Conservation (phyloP, 2,888 invertebrate genomes). For the Smittia sp. region DNA sequence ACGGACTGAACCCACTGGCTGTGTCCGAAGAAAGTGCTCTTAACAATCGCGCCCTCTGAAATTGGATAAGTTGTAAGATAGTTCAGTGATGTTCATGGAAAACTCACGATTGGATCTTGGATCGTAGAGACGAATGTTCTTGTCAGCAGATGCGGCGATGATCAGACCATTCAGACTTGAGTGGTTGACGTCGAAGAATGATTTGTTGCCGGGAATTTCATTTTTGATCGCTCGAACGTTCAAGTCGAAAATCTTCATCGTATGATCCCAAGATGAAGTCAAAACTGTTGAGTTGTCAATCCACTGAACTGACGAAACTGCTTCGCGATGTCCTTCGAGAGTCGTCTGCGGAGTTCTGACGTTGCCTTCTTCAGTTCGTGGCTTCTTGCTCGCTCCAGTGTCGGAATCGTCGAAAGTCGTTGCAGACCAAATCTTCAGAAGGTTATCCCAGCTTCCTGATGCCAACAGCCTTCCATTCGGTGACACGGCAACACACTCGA, state of each 20-base stretch:
- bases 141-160: constrained; percentile 86
- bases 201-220: constrained; percentile 84
- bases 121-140: constrained; percentile 88
- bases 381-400: constrained; percentile 61
- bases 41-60: constrained; percentile 81
- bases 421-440: constrained; percentile 87
- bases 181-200: constrained; percentile 82
- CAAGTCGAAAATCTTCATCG: constrained; percentile 90
- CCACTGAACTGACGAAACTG: constrained; percentile 83
- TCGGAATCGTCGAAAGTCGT: constrained; percentile 59
- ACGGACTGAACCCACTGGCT: constrained; percentile 89
- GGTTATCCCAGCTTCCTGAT: constrained; percentile 90
- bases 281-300: constrained; percentile 72
- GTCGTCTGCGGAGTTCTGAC: constrained; percentile 77
- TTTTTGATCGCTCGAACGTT: constrained; percentile 78
- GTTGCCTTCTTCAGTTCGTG: constrained; percentile 59
- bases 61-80: constrained; percentile 2
- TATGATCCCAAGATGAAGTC: constrained; percentile 94
- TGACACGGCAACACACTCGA: constrained; percentile 82
- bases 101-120: constrained; percentile 74
- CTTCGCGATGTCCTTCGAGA: constrained; percentile 89
- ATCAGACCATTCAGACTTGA: constrained; percentile 72
- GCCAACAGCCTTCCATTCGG: constrained; percentile 65
- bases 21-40: constrained; percentile 80
- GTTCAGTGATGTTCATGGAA: too few species aligned